Conservation (phyloP, 2,888 invertebrate genomes). For the Horisme vitalbata region DNA sequence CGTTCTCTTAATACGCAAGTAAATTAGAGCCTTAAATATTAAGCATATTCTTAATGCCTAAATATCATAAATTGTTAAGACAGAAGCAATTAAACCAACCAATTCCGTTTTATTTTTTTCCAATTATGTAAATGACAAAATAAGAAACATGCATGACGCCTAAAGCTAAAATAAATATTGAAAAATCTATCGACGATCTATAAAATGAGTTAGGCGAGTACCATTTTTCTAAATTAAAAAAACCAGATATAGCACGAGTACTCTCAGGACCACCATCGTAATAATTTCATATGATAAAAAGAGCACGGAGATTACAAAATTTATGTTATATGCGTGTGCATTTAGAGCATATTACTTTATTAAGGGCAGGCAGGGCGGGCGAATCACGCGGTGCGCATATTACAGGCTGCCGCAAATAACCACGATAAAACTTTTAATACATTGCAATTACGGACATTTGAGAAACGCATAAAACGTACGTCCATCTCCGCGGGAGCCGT, state of each 20-base stretch:
- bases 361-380: conserved; percentile 73
- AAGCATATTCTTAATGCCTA: conserved; percentile 18
- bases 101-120: conserved; percentile 18
- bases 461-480: conserved; percentile 66
- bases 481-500: conserved; percentile 59
- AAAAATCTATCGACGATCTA: conserved; percentile 55
- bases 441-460: conserved; percentile 73
- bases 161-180: conserved; percentile 65
- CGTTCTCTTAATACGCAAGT: conserved; percentile 11
- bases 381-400: conserved; percentile 56
- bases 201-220: conserved; percentile 56
- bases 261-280: conserved; percentile 71
- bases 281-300: conserved; percentile 77
- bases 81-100: conserved; percentile 35
- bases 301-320: conserved; percentile 69
- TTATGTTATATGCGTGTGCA: conserved; percentile 79
- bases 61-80: conserved; percentile 34
- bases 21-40: conserved; percentile 14
- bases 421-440: conserved; percentile 72
- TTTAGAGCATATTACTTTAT: conserved; percentile 82
- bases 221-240: conserved; percentile 73
- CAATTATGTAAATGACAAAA: conserved; percentile 27
- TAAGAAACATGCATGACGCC: conserved; percentile 52
- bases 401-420: conserved; percentile 57
- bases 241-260: conserved; percentile 60